Evolutionary conservation across 2,888 invertebrate genomes (phyloP), one percentile per base, ranked within the genome.

Genomic region (Eilema depressum): DNA sequence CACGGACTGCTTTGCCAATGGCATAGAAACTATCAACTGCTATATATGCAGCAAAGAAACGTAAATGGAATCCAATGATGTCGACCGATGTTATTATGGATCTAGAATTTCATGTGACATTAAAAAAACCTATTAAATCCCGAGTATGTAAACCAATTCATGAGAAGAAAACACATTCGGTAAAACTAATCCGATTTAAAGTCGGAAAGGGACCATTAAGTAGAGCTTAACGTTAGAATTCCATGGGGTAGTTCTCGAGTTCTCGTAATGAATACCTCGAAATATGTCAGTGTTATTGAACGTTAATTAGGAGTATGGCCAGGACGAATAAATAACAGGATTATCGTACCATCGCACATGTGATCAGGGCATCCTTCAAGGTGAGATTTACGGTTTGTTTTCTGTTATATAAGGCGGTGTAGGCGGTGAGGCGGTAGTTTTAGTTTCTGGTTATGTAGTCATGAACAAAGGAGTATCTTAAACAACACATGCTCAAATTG

Each of bases 251-350:
- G 84, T 83, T 83, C 81, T 41, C 63, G 63, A 56, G 66, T 63
- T 63, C 75, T 75, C 85, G 84, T 89, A 89, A 89, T 88, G 90
- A 92, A 92, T 90, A 89, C 85, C 84, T 80, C 85, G 86, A 83
- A 89, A 91, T 83, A 83, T 86, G 87, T 86, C 86, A 86, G 87
- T 79, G 82, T 87, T 85, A 85, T 84, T 81, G 80, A 77, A 85
- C 78, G 80, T 78, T 84, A 92, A 93, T 93, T 91, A 91, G 86
- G 83, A 83, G 78, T 82, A 85, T 76, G 82, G 84, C 81, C 81
- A 85, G 88, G 89, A 89, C 85, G 88, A 89, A 93, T 93, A 94
- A 93, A 94, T 92, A 91, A 91, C 86, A 82, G 90, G 91, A 93
- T 94, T 93, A 94, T 93, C 92, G 83, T 81, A 85, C 86, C 88